Conservation (phyloP, 1,140 invertebrate species). For the Drosophila navojoa region DNA sequence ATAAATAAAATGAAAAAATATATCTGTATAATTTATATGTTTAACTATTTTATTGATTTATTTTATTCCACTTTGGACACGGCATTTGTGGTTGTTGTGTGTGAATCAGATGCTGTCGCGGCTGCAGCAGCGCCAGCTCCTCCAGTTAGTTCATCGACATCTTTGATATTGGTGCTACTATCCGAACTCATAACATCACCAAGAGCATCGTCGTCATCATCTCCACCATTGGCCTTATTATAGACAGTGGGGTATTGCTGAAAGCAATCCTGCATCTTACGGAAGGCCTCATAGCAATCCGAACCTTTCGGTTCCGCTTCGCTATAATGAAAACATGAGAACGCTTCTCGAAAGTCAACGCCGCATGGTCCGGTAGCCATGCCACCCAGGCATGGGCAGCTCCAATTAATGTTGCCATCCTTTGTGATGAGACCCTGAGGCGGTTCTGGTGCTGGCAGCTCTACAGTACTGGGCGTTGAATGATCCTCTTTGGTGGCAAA, state of each 20-base stretch:
- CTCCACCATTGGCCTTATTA: slow-evolving; percentile 87
- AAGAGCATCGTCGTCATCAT: slow-evolving; percentile 81
- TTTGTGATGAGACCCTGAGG: slow-evolving; percentile 92
- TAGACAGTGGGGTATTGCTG: slow-evolving; percentile 94
- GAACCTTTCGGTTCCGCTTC: slow-evolving; percentile 91
- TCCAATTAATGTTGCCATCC: slow-evolving; percentile 98
- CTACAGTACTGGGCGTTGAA: slow-evolving; percentile 88
- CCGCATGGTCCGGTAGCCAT: slow-evolving; percentile 98
- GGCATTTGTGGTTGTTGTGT: slow-evolving; percentile 13
- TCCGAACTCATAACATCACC: slow-evolving; percentile 56
- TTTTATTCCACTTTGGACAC: slow-evolving; percentile 47
- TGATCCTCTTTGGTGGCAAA: slow-evolving; percentile 93
- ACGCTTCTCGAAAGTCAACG: slow-evolving; percentile 95
- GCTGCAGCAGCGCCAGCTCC: slow-evolving; percentile 23
- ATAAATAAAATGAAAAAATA: background rate
- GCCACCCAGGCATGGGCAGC: slow-evolving; percentile 97
- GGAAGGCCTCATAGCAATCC: slow-evolving; percentile 96
- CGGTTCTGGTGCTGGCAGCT: slow-evolving; percentile 89
- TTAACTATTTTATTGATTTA: background rate
- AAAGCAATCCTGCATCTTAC: slow-evolving; percentile 97
- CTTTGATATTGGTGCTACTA: slow-evolving; percentile 22
- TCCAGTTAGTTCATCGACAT: slow-evolving; percentile 45
- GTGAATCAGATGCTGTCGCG: slow-evolving; percentile 12
- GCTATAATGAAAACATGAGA: slow-evolving; percentile 96
- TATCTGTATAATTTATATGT: background rate